Evolutionary conservation across 1,140 invertebrate genomes (phyloP).

Genomic region (Steinernema khuongi): DNA sequence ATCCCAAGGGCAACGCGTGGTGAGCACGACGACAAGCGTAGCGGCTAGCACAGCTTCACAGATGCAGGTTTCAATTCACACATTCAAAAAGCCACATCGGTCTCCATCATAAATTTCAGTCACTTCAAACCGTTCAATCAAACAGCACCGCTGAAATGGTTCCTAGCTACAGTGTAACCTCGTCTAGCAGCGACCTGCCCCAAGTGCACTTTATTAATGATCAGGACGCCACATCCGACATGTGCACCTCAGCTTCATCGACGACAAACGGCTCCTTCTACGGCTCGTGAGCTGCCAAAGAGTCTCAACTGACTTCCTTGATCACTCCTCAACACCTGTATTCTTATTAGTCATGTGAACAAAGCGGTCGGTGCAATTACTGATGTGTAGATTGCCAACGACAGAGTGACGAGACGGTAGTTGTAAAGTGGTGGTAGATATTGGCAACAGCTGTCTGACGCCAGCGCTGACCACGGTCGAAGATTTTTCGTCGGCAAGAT

Average conservation of each 20-base stretch:
- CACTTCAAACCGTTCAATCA: conserved; percentile 7
- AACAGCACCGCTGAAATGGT: background rate
- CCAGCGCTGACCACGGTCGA: background rate
- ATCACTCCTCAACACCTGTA: background rate
- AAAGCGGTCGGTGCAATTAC: conserved; percentile 6
- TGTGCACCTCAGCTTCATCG: background rate
- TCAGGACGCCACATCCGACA: background rate
- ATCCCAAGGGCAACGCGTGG: background rate
- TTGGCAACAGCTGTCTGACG: background rate
- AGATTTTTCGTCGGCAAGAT: background rate
- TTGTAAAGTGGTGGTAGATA: conserved; percentile 17
- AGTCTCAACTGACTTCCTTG: background rate
- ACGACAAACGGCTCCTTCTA: background rate
- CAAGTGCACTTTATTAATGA: conserved; percentile 15
- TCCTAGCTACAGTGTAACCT: conserved; percentile 10
- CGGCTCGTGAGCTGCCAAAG: background rate
- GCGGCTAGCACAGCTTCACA: background rate
- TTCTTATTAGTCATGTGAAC: background rate
- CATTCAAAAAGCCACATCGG: background rate
- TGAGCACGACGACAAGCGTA: background rate
- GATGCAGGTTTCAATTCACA: background rate
- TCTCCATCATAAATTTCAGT: conserved; percentile 1
- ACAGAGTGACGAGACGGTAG: background rate
- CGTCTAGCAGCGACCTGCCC: background rate
- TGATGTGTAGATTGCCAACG: background rate